Conservation (phyloP, 2,113 vertebrate species). For the Microcebus ravelobensis region DNA sequence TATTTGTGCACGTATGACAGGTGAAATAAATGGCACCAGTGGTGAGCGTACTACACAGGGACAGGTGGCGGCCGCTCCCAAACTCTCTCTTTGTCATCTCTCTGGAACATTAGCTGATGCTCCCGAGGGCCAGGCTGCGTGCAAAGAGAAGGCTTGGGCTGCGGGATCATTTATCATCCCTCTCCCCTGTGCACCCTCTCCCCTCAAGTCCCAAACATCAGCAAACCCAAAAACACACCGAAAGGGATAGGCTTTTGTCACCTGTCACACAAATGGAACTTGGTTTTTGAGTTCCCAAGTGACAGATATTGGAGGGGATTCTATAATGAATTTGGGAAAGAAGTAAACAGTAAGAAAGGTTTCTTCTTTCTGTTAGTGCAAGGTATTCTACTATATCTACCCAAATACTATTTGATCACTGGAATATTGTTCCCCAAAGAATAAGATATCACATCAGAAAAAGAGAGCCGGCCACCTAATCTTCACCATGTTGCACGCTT, state of each 20-base stretch:
- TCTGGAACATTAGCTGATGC: constrained; percentile 79
- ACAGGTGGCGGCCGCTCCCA: constrained; percentile 76
- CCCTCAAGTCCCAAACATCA: constrained; percentile 46
- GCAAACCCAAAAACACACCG: constrained; percentile 33
- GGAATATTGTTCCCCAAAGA: not conserved
- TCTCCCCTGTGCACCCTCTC: constrained; percentile 11
- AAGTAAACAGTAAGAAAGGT: not conserved
- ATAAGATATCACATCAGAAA: not conserved
- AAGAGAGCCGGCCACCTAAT: not conserved
- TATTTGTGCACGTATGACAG: constrained; percentile 76
- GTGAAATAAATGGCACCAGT: constrained; percentile 80
- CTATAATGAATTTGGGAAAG: constrained; percentile 22
- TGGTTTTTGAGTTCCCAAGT: not conserved
- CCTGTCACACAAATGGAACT: not conserved
- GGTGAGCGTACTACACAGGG: constrained; percentile 3
- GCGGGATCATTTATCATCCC: constrained; percentile 72
- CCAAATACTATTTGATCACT: not conserved
- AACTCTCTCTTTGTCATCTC: constrained; percentile 79
- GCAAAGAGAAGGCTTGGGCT: constrained; percentile 64
- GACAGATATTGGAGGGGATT: not conserved
- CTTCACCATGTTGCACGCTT: not conserved
- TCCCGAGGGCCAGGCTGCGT: constrained; percentile 72
- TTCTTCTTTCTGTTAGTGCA: not conserved
- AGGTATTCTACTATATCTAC: not conserved
- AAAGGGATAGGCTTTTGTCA: constrained; percentile 49